Conservation (phyloP, 2,888 invertebrate species). For the Chaetogeoica ovagalla region DNA sequence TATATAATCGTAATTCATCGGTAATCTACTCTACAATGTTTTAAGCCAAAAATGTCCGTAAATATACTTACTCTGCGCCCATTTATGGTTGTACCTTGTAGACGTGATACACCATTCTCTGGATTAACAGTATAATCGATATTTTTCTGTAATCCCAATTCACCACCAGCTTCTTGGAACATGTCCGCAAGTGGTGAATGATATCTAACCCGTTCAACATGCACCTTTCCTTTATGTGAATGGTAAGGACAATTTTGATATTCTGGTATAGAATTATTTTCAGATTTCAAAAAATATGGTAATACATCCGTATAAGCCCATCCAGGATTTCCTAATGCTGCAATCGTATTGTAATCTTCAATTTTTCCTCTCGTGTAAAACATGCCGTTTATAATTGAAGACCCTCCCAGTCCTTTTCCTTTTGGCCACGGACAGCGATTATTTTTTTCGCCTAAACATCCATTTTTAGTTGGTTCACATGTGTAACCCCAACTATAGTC, state of each 20-base stretch:
- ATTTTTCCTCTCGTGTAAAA: slow-evolving; percentile 58
- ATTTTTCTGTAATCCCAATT: slow-evolving; percentile 63
- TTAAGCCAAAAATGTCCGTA: too few relatives aligned
- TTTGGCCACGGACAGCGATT: slow-evolving; percentile 57
- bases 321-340: slow-evolving; percentile 58
- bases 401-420: slow-evolving; percentile 57
- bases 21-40: too few relatives aligned
- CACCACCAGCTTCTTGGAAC: slow-evolving; percentile 70
- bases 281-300: slow-evolving; percentile 59
- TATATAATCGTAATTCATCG: too few relatives aligned
- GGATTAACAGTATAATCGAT: slow-evolving; percentile 63
- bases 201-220: slow-evolving; percentile 70
- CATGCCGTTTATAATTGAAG: slow-evolving; percentile 69
- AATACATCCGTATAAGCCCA: slow-evolving; percentile 61
- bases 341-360: slow-evolving; percentile 57
- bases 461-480: slow-evolving; percentile 66
- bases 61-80: slow-evolving; percentile 51
- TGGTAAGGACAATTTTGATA: slow-evolving; percentile 62
- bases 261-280: slow-evolving; percentile 56
- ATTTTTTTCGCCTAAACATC: slow-evolving; percentile 63
- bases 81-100: slow-evolving; percentile 52
- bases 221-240: slow-evolving; percentile 69
- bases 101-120: slow-evolving; percentile 56
- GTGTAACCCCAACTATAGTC: slow-evolving; percentile 74
- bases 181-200: slow-evolving; percentile 67